Percentiles rank a stretch among this genome's conserved stretches.
Conservation (phyloP, 2,113 vertebrate genomes). For the Aegotheles bennettii region DNA sequence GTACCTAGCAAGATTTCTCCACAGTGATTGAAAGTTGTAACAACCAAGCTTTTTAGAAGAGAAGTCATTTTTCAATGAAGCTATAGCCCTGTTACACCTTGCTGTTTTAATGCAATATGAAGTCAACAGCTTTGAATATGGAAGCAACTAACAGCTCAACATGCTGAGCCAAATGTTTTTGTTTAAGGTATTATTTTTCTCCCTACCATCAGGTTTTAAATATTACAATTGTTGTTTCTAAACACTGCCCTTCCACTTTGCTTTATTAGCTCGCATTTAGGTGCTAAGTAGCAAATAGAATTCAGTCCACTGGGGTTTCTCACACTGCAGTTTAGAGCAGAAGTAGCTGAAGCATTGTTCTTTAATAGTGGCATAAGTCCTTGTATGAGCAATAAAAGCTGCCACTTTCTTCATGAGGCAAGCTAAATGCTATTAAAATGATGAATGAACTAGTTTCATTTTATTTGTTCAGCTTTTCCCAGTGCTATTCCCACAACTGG, state of each 20-base stretch:
- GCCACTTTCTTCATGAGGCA: slow-evolving; percentile 43
- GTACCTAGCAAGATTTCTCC: background rate
- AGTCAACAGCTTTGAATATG: background rate
- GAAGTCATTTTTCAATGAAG: background rate
- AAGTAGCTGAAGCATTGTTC: background rate
- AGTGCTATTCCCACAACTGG: slow-evolving; percentile 1
- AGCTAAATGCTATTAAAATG: slow-evolving; percentile 52
- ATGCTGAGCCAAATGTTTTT: background rate
- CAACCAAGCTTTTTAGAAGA: background rate
- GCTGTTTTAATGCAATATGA: background rate
- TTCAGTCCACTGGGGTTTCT: background rate
- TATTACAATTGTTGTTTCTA: background rate
- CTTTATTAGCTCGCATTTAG: background rate
- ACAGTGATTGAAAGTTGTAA: background rate
- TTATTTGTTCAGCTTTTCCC: slow-evolving; percentile 49
- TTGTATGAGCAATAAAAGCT: slow-evolving; percentile 45
- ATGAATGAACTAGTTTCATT: slow-evolving; percentile 46
- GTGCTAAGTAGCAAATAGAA: slow-evolving; percentile 4
- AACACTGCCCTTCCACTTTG: background rate
- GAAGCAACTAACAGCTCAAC: background rate
- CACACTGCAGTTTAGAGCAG: background rate
- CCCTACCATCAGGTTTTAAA: background rate
- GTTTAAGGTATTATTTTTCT: background rate
- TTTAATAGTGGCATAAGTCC: slow-evolving; percentile 14
- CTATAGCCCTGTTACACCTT: background rate